Evolutionary conservation across 2,113 vertebrate genomes (phyloP).

Genomic region (Boleophthalmus pectinirostris): DNA sequence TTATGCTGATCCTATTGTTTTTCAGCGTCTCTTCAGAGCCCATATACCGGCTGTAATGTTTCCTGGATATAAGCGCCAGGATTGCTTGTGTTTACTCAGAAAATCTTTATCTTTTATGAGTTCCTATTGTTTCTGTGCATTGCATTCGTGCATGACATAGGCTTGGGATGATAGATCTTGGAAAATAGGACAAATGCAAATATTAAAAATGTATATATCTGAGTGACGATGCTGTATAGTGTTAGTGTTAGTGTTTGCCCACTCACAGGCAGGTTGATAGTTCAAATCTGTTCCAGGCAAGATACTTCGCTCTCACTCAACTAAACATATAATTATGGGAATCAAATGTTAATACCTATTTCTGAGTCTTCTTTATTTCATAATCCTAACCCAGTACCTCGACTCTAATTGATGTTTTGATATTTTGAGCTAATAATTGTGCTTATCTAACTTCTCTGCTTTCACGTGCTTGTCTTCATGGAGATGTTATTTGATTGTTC

Average conservation of each 20-base stretch:
- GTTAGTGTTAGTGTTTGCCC: neutral
- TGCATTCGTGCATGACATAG: neutral
- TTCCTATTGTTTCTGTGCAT: neutral
- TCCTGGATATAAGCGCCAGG: neutral
- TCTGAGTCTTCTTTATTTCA: no score
- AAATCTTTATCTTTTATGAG: constrained; percentile 3
- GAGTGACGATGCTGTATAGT: neutral
- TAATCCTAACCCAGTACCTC: no score
- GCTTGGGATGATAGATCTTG: neutral
- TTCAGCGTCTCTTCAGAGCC: neutral
- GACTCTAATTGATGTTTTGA: no score
- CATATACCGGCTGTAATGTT: neutral
- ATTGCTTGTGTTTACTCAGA: neutral
- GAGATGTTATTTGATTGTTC: no score
- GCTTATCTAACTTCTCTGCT: no score
- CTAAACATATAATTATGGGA: no score
- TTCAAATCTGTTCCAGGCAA: no score
- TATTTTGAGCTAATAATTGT: no score
- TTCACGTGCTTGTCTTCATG: no score
- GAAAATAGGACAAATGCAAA: neutral
- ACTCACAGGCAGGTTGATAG: neutral
- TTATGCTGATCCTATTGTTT: neutral
- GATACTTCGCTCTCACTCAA: no score
- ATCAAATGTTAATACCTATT: no score
- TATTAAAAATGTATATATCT: neutral